These are phyloP conservation scores for Jaculus jaculus DNA, from an alignment of 2,113 vertebrate genomes.

Conservation along the genomic window DNA sequence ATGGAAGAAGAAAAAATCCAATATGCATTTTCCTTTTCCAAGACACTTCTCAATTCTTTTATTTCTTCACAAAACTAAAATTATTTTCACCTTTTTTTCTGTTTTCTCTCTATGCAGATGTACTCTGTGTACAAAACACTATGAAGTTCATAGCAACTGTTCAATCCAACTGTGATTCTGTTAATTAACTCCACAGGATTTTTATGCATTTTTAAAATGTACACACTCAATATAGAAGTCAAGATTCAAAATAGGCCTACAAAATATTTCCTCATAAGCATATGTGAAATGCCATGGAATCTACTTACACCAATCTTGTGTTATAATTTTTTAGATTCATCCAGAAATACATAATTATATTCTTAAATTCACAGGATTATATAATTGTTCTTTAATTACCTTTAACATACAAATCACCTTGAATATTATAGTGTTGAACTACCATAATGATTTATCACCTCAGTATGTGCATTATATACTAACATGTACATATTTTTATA, in stretches of 20 bases:
- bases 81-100: neutral
- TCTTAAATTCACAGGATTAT: neutral
- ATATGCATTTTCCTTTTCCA: neutral
- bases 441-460: neutral
- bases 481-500: neutral
- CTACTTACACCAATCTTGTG: neutral
- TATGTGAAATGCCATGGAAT: neutral
- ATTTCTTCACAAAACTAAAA: neutral
- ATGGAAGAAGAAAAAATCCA: neutral
- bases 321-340: neutral
- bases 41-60: neutral
- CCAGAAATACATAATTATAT: neutral
- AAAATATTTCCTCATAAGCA: neutral
- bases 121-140: neutral
- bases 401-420: neutral
- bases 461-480: neutral
- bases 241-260: neutral
- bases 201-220: conserved; percentile 36
- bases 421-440: neutral
- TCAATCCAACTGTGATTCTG: neutral
- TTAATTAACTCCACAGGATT: conserved; percentile 30
- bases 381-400: neutral
- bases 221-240: neutral
- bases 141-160: neutral
- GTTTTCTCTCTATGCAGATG: neutral